These are phyloP conservation scores for Ptychadena robeensis DNA, from an alignment of 2,797 vertebrate species.

Conservation along the genomic window DNA sequence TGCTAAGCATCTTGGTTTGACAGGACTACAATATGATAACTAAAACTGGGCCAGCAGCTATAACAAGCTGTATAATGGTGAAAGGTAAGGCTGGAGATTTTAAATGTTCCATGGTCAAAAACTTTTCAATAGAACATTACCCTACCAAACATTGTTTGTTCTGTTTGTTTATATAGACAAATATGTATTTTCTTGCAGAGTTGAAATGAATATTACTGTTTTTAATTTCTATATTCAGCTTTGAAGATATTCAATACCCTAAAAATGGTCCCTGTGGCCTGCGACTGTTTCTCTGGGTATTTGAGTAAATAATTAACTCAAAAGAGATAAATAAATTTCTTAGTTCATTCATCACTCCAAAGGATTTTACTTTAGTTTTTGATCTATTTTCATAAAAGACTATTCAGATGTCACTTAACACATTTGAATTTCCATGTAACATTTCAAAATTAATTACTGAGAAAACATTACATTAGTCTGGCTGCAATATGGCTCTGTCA, in stretches of 20 bases:
- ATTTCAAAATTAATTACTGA: slow-evolving; percentile 8
- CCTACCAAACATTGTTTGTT: background rate
- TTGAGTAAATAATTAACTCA: slow-evolving; percentile 14
- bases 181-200: background rate
- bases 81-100: too few species aligned
- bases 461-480: slow-evolving; percentile 3
- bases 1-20: too few species aligned
- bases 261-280: slow-evolving; percentile 28
- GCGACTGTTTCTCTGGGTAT: slow-evolving; percentile 15
- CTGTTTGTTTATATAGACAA: background rate
- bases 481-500: background rate
- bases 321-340: slow-evolving; percentile 5
- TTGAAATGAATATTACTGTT: slow-evolving; percentile 15
- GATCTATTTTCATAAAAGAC: slow-evolving; percentile 8
- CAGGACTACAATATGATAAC: too few species aligned
- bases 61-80: too few species aligned
- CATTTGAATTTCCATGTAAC: slow-evolving; percentile 11
- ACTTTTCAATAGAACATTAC: background rate
- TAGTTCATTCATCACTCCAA: slow-evolving; percentile 11
- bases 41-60: too few species aligned
- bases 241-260: slow-evolving; percentile 38
- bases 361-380: slow-evolving; percentile 31
- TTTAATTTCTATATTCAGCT: background rate
- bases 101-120: background rate
- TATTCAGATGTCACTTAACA: slow-evolving; percentile 8